These are phyloP conservation scores for Melanotaenia pygmaea DNA, from an alignment of 2,797 vertebrate species.

Conservation along the genomic window DNA sequence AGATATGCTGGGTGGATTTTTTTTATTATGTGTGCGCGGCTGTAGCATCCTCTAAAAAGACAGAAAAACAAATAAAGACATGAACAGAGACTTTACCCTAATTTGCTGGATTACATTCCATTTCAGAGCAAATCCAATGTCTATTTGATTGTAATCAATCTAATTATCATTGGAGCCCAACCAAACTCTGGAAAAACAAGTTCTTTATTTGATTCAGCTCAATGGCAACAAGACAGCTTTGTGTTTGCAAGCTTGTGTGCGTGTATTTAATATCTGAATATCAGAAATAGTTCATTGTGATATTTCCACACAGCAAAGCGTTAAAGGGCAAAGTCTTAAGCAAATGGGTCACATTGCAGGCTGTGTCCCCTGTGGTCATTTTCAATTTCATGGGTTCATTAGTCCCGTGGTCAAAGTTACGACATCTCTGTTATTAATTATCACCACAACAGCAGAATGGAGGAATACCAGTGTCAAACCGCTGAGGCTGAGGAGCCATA, in stretches of 20 bases:
- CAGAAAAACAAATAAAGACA: slow-evolving; percentile 16
- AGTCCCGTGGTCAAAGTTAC: slow-evolving; percentile 49
- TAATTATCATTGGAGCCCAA: slow-evolving; percentile 40
- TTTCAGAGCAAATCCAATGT: slow-evolving; percentile 14
- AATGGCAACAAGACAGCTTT: slow-evolving; percentile 27
- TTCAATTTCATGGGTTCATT: slow-evolving; percentile 50
- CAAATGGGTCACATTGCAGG: slow-evolving; percentile 67
- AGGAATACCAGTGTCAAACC: slow-evolving; percentile 39
- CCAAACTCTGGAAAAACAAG: slow-evolving; percentile 36
- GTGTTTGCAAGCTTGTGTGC: slow-evolving; percentile 3
- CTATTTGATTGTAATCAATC: slow-evolving; percentile 58
- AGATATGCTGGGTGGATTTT: slow-evolving; percentile 42
- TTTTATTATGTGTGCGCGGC: slow-evolving; percentile 26
- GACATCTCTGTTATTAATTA: slow-evolving; percentile 61
- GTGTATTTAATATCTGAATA: slow-evolving; percentile 8
- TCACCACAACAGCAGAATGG: slow-evolving; percentile 20
- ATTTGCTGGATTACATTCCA: slow-evolving; percentile 48
- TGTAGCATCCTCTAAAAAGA: slow-evolving; percentile 31
- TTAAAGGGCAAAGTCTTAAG: slow-evolving; percentile 46
- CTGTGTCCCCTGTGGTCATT: slow-evolving; percentile 52
- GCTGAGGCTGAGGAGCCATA: slow-evolving; percentile 34
- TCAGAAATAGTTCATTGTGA: slow-evolving; percentile 29
- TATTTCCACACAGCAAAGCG: slow-evolving; percentile 15
- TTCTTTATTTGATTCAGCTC: slow-evolving; percentile 34
- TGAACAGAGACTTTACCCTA: slow-evolving; percentile 42